A percentile compares a stretch with the other conserved stretches of the same genome.
phyloP scores from a whole-genome alignment of 2,888 invertebrate species.

The Drosophila pegasa region DNA sequence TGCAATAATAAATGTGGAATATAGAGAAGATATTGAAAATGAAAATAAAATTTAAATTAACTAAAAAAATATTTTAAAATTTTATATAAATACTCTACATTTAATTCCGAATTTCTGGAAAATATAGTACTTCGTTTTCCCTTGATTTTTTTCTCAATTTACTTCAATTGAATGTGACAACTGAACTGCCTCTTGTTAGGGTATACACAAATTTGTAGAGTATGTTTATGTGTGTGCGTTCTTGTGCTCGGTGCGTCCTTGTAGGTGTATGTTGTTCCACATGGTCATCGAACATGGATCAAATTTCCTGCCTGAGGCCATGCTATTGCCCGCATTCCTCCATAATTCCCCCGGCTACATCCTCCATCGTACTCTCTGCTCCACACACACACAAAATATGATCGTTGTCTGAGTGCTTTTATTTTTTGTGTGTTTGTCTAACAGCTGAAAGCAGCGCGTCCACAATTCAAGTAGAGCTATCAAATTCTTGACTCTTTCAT shows the following conservation, averaged over 20 bases:
- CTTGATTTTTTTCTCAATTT: too few species aligned
- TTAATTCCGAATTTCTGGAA: too few species aligned
- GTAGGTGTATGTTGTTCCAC: slow-evolving; percentile 21
- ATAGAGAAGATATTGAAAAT: background rate
- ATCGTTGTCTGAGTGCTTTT: slow-evolving; percentile 52
- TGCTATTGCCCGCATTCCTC: background rate
- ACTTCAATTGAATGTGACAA: background rate
- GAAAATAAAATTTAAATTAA: background rate
- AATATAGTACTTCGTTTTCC: background rate
- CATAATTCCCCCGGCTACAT: background rate
- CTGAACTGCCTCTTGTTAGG: background rate
- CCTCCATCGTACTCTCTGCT: background rate
- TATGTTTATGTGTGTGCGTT: slow-evolving; percentile 1
- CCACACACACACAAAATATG: slow-evolving; percentile 8
- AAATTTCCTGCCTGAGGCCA: slow-evolving; percentile 45
- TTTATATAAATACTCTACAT: background rate
- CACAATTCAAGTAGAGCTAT: slow-evolving; percentile 12
- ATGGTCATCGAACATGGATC: slow-evolving; percentile 50
- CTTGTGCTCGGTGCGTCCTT: slow-evolving; percentile 4
- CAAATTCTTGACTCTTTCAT: slow-evolving; percentile 26
- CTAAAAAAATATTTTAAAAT: background rate
- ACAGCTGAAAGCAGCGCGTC: slow-evolving; percentile 17
- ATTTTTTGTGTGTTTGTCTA: slow-evolving; percentile 15
- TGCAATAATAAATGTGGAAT: background rate
- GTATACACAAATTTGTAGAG: slow-evolving; percentile 15